A percentile compares a stretch with the other conserved stretches of the same genome.
Evolutionary conservation across 2,113 vertebrate species (phyloP).

Genomic region (Tursiops truncatus): DNA sequence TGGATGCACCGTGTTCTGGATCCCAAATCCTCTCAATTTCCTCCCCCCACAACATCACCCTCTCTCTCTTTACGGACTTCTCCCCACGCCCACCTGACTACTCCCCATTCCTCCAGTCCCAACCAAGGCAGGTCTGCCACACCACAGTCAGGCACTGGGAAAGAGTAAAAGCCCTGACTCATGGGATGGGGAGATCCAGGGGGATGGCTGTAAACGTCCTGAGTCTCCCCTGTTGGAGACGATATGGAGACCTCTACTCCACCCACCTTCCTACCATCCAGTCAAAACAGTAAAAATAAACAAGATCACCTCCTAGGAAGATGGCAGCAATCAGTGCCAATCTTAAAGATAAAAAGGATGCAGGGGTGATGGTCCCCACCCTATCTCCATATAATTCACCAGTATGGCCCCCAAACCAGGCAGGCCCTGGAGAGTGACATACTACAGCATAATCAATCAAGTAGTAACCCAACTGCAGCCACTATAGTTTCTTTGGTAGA

Average conservation of each 20-base stretch:
- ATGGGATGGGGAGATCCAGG: background rate
- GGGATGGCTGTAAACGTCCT: background rate
- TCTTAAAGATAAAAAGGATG: background rate
- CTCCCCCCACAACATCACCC: background rate
- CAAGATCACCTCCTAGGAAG: background rate
- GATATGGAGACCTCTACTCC: background rate
- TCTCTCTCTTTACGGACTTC: background rate
- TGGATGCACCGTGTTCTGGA: background rate
- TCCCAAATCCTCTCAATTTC: background rate
- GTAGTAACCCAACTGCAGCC: background rate
- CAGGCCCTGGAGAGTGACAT: slow-evolving; percentile 62
- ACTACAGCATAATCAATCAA: background rate
- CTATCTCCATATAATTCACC: background rate
- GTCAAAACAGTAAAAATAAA: background rate
- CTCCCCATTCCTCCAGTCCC: background rate
- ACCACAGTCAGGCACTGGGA: background rate
- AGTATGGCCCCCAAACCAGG: background rate
- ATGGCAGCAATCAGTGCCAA: background rate
- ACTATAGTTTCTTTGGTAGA: background rate
- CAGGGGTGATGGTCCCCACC: background rate
- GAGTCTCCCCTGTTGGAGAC: background rate
- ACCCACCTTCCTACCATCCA: background rate
- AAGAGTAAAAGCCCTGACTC: background rate
- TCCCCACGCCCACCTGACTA: background rate
- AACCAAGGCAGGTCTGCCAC: background rate